Conservation (phyloP, 2,797 vertebrate species). For the Leucoraja ocellata region DNA sequence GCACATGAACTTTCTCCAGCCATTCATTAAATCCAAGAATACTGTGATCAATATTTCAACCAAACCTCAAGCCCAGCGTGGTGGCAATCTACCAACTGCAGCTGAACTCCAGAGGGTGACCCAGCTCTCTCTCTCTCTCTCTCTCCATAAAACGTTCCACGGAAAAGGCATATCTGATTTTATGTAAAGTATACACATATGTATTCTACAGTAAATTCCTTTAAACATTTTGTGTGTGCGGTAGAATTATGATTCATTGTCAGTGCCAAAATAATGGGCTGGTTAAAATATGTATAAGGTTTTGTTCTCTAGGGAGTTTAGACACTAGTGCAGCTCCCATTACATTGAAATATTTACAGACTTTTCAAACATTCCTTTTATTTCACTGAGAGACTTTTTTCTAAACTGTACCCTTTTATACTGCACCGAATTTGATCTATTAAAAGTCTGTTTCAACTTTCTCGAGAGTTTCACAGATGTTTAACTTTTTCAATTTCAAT, state of each 20-base stretch:
- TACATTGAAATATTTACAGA: slow-evolving; percentile 28
- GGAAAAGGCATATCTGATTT: neutral
- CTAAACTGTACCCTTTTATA: neutral
- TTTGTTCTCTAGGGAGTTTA: slow-evolving; percentile 2
- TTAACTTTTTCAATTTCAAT: neutral
- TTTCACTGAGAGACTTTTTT: neutral
- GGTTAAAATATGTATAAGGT: slow-evolving; percentile 3
- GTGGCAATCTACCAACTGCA: neutral
- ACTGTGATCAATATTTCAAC: neutral
- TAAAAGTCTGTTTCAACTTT: neutral
- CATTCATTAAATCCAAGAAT: slow-evolving; percentile 4
- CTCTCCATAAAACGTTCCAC: neutral
- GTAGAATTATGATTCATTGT: slow-evolving; percentile 11
- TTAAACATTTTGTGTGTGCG: neutral
- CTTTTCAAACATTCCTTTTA: neutral
- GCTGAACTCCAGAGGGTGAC: neutral
- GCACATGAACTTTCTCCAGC: neutral
- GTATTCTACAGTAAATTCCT: neutral
- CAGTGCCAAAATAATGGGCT: neutral
- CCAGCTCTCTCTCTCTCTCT: neutral
- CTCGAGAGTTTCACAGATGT: neutral
- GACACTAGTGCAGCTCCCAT: neutral
- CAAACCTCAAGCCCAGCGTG: neutral
- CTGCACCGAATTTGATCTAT: neutral
- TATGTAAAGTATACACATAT: neutral